Base-by-base conservation (phyloP, 2,888 invertebrate genomes). In the Hermaeophaga mercurialis region DNA sequence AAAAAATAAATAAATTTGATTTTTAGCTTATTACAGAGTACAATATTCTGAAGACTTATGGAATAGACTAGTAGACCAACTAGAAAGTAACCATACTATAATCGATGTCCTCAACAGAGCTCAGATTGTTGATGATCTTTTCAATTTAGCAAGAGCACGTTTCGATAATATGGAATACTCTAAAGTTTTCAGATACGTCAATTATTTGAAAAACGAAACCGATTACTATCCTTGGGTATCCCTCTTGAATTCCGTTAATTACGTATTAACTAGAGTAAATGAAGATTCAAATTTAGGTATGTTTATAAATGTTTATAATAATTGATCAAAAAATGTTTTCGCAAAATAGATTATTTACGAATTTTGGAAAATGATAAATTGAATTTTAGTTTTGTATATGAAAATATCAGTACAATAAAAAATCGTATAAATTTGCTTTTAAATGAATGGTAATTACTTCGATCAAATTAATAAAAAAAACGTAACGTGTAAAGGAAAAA, bases 171-270 rank as follows among this genome's bases (percentile, higher is more conserved):
- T 61, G 5, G 60, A 46, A 1, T 89, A 89, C 68, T 73, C 76
- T 0, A 74, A 82, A 12, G 84, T 87, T 0, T 79, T 94, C 41
- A 78, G 81, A 12, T 80, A 89, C 14, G 78, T 88, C 0, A 80
- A 82, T 1, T 94, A 91, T 78, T 78, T 94, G 57, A 75, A 78
- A 47, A 77, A 81, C 12, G 89, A 90, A 72, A 80, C 75, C 0
- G 82, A 86, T 9, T 90, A 89, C 66, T 78, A 88, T 3, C 90
- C 93, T 0, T 93, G 91, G 92, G 80, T 81, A 2, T 80, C 88
- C 0, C 87, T 88, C 73, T 68, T 22, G 73, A 3, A 11, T 43
- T 12, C n/a, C 15, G 14, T 43, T 1, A 43, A 43, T 12, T 43
- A 15, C 24, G 24, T 43, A 3, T 24, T 43, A 24, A 24, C 24